phyloP scores from a whole-genome alignment of 2,797 vertebrate species.

The Syngnathus acus region DNA sequence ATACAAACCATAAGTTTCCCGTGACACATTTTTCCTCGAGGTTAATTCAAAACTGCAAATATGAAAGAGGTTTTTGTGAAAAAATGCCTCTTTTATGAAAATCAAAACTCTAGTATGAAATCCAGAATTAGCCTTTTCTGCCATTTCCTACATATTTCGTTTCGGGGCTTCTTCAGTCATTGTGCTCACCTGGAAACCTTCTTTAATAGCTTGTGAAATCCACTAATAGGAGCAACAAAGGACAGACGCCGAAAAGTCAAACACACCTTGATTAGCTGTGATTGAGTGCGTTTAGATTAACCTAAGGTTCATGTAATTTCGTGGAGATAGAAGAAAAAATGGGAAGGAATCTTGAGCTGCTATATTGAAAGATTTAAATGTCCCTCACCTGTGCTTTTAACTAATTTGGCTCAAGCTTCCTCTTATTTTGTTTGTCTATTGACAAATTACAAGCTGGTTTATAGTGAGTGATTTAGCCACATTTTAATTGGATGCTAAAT shows the following conservation, averaged over 20 bases:
- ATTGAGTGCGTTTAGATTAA: constrained; percentile 38
- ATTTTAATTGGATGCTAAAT: constrained; percentile 50
- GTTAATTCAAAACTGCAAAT: neutral
- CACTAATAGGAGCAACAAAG: constrained; percentile 35
- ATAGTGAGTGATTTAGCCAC: constrained; percentile 32
- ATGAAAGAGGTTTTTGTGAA: neutral
- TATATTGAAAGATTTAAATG: constrained; percentile 23
- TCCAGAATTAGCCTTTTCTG: constrained; percentile 11
- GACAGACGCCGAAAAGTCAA: constrained; percentile 8
- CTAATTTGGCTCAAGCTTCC: constrained; percentile 33
- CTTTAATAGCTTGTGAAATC: constrained; percentile 44
- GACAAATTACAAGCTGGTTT: constrained; percentile 30
- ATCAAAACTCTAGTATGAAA: neutral
- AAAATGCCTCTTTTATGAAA: neutral
- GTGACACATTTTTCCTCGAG: neutral
- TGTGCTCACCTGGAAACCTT: constrained; percentile 36
- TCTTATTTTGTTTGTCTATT: constrained; percentile 35
- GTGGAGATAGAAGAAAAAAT: constrained; percentile 29
- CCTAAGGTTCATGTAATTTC: constrained; percentile 42
- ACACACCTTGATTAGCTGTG: constrained; percentile 23
- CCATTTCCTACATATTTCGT: constrained; percentile 31
- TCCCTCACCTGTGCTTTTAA: constrained; percentile 17
- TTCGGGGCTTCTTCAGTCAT: constrained; percentile 24
- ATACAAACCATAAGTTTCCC: neutral
- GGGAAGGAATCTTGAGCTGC: constrained; percentile 17